Conservation (phyloP, 2,888 invertebrate species). For the Gortyna flavago region DNA sequence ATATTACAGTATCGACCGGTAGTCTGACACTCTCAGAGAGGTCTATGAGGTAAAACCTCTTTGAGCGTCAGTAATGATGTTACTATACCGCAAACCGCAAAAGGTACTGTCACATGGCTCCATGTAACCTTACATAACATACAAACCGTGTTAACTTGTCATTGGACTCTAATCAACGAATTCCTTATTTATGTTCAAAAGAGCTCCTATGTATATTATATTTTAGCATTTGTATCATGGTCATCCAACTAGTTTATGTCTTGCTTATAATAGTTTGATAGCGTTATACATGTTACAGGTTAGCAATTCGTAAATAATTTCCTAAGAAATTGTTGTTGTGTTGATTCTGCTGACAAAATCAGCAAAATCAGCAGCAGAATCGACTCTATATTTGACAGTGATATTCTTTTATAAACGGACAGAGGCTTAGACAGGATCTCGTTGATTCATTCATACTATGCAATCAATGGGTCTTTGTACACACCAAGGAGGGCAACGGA, state of each 20-base stretch:
- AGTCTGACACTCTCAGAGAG: neutral
- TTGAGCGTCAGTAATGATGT: neutral
- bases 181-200: neutral
- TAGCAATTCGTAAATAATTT: no score
- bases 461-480: slow-evolving; percentile 2
- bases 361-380: no score
- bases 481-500: slow-evolving; percentile 1
- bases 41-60: neutral
- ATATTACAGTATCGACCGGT: neutral
- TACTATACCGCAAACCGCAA: slow-evolving; percentile 29
- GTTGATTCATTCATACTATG: slow-evolving; percentile 18
- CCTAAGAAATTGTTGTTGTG: no score
- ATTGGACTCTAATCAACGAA: neutral
- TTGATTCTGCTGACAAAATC: no score
- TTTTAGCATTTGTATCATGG: neutral
- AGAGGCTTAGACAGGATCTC: neutral
- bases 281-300: neutral
- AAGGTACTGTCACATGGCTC: neutral
- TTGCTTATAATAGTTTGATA: neutral
- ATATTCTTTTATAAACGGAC: neutral
- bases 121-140: neutral
- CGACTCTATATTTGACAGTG: neutral
- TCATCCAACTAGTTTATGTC: neutral
- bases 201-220: no score
- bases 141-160: slow-evolving; percentile 9